phyloP scores from a whole-genome alignment of 2,113 vertebrate genomes.

The Sciurus niger region DNA sequence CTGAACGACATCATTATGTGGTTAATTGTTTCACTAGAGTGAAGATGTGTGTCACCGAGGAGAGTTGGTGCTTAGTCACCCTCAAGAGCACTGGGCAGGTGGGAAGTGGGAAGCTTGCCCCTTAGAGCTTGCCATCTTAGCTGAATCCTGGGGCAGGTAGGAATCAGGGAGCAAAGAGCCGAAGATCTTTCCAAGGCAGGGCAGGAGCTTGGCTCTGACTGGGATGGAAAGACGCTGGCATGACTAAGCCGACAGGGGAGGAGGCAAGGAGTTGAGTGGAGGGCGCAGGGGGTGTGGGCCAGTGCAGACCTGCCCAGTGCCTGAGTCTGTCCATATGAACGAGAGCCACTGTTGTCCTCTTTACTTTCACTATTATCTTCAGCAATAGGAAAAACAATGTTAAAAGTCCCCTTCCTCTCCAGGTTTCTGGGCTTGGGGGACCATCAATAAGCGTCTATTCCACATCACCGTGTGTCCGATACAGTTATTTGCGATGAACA shows the following conservation, averaged over 20 bases:
- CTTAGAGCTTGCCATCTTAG: background rate
- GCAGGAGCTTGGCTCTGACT: background rate
- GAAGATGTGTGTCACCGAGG: background rate
- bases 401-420: background rate
- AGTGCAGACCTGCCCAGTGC: background rate
- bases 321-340: accelerated
- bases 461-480: accelerated
- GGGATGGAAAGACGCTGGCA: accelerated
- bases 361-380: background rate
- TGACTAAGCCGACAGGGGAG: background rate
- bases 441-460: background rate
- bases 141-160: no score
- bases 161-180: background rate
- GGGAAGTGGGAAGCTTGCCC: background rate
- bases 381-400: background rate
- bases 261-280: background rate
- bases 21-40: background rate
- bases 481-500: background rate
- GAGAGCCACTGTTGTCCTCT: no score
- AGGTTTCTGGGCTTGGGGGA: background rate
- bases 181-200: background rate
- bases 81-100: background rate
- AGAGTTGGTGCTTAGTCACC: background rate
- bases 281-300: accelerated
- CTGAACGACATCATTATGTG: background rate